Evolutionary conservation across 1,140 invertebrate genomes (phyloP), one percentile per base, ranked within the genome.

Genomic region (Tetragonula clypearis): DNA sequence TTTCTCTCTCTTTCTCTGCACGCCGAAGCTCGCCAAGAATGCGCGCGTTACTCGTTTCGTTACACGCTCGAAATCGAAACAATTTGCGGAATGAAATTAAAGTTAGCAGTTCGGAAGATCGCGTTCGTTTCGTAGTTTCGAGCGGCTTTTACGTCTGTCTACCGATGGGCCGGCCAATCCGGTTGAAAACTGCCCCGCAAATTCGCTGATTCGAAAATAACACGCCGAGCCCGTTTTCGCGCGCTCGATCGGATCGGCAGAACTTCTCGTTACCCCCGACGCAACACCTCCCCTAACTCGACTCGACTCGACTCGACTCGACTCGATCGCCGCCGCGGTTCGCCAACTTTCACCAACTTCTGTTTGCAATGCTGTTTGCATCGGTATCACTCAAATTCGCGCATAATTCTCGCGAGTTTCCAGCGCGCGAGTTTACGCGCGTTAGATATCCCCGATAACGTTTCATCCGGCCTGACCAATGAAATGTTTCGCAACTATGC

Each of bases 351-450:
- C 55, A 0, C 1, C 26, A 69, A 79, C 78, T 79, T 69, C 78
- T 56, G 26, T 55, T 56, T 26, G 41, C 65, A 66, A 69, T 62
- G 58, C 9, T 58, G 76, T 35, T 71, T 69, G 17, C 76, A 35
- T 60, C 30, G 82, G 41, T 71, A 79, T 84, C 76, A 49, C 5
- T 79, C 26, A 19, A 68, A 84, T 26, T 30, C 56, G 76, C 8
- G 68, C 41, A 79, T 84, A 79, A 79, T 79, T 78, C 55, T 30
- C 35, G 23, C 80, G 26, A 82, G 80, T 55, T 65, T 19, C 19
- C 19, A 30, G 15, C 12, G n/a, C 35, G 35, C 35, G 35, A 35
- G 35, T 35, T 35, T 35, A 35, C 35, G 35, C 62, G 26, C 62
- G 73, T 69, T 65, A 55, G 49, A 79, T 79, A 35, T 66, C 14